phyloP scores from a whole-genome alignment of 2,797 vertebrate species.

The Ctenopoma multispine region DNA sequence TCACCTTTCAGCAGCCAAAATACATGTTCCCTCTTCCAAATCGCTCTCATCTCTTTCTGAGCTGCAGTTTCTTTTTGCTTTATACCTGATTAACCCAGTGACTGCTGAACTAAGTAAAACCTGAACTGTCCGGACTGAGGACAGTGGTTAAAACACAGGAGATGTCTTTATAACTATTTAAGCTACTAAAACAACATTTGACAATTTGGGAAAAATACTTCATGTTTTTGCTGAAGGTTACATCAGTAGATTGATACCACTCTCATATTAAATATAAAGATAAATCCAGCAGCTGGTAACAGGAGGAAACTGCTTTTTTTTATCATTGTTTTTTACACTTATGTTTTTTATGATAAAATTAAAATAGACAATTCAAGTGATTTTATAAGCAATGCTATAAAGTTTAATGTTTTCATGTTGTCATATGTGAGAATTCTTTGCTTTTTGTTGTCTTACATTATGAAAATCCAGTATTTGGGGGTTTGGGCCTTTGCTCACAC shows the following conservation, averaged over 20 bases:
- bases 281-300: neutral
- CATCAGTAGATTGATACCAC: neutral
- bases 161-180: neutral
- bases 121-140: neutral
- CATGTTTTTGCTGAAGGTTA: neutral
- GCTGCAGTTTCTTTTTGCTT: neutral
- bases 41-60: neutral
- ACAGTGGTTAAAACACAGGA: constrained; percentile 4
- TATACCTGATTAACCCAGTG: constrained; percentile 12
- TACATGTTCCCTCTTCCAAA: neutral
- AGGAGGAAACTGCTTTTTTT: no score
- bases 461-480: neutral
- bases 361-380: no score
- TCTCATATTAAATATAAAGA: neutral
- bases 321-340: no score
- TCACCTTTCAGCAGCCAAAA: constrained; percentile 6
- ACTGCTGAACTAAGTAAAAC: neutral
- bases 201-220: neutral
- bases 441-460: neutral
- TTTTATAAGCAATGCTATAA: no score
- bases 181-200: no score
- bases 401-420: neutral
- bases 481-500: neutral
- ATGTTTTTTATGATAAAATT: no score
- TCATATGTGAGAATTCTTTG: neutral